Base-by-base conservation (phyloP, 2,888 invertebrate species). In the Nasonia oneida region DNA sequence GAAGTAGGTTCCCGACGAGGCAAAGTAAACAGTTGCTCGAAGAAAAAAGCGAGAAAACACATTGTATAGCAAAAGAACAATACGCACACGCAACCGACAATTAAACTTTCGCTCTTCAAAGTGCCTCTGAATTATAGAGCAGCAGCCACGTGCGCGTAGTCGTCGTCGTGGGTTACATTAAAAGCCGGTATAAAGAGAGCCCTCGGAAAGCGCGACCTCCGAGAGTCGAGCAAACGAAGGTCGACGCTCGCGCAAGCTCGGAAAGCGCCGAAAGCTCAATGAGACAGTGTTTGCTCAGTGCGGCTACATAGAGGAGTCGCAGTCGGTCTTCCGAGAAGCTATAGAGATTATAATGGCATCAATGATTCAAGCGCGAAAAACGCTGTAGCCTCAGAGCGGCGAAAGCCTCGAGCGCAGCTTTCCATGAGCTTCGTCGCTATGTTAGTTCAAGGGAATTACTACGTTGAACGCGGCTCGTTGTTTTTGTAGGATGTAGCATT, bases 371-470 rank as follows among this genome's bases (percentile, higher is more conserved):
- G 3, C 12, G 29, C 67, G 67, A 67, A 67, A 67, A 67, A 29
- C 1, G n/a, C 1, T 61, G 61, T 57, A 57, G 8, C 61, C 61
- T 61, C 57, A n/a, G 57, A 29, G 0, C 5, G 6, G 18, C 0
- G 3, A 23, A 2, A 64, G 12, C 12, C 29, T 64, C 64, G 2
- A 10, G 6, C 12, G 14, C 29, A 5, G 29, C 10, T 64, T 12
- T 2, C 10, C 29, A 18, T 61, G n/a, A n/a, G 3, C 57, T 61
- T 23, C 2, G n/a, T 57, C n/a, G 15, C n/a, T 57, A 23, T 61
- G 67, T 64, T 64, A 64, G 64, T 33, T 67, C 67, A 67, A 67
- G 67, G 67, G 67, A 33, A 29, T 67, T 67, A 33, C n/a, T 61
- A 47, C 12, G 10, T 47, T 47, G 3, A 47, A 47, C n/a, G 8